Evolutionary conservation across 2,888 invertebrate species (phyloP), one percentile per base, ranked within the genome.

Genomic region (Dolomedes plantarius): DNA sequence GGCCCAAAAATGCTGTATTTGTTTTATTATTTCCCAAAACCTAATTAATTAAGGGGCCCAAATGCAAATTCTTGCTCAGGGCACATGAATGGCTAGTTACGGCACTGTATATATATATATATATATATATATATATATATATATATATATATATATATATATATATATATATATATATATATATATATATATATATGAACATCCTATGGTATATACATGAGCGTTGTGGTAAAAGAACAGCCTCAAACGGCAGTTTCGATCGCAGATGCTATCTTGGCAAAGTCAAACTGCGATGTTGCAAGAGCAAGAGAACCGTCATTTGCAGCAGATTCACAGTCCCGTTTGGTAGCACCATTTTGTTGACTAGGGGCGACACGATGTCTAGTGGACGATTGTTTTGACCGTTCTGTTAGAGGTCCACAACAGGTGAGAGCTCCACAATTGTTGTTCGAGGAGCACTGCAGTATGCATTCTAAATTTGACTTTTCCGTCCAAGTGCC

Each of bases 361-460:
- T 62, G 56, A 36, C 32, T 74, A 16, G 27, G 1, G 3, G 11
- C 64, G 36, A n/a, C 16, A 5, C 74, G 62, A 27, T 50, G 29
- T 31, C 74, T 50, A 6, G 41, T 19, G 3, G 32, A 16, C 28
- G 46, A 19, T 19, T 56, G 69, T n/a, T 74, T 74, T 1, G 77
- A 41, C 6, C 67, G 32, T 0, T 72, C 67, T 9, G 2, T 56
- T 7, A 86, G 27, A 16, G 79, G 81, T 3, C 87, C 87, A n/a
- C 87, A 87, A 31, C 87, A 87, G 1, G 87, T 87, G 0, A 87
- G 69, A 16, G 87, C 81, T 9, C 73, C 81, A 7, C 87, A 87
- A 27, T 77, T 87, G 27, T 87, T 81, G 31, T 67, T 74, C 1
- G 69, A 31, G 9, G 88, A 82, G 31, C 88, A 88, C 19, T 82